Conservation (phyloP, 1,140 invertebrate species). For the Trichonephila inaurata region DNA sequence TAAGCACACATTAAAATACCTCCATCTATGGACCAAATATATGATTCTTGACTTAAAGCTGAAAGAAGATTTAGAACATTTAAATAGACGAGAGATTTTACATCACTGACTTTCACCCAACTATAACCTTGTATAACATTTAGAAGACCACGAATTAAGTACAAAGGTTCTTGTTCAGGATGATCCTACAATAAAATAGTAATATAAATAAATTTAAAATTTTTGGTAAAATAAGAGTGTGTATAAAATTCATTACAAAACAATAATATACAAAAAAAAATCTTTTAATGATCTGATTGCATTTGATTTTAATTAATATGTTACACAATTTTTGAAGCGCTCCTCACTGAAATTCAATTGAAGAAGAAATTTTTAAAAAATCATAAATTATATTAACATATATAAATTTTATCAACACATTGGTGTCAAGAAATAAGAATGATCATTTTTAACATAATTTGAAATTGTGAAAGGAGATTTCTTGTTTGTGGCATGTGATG, state of each 20-base stretch:
- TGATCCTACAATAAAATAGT: constrained; percentile 85
- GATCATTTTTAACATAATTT: no score
- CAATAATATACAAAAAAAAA: no score
- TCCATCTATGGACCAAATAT: constrained; percentile 90
- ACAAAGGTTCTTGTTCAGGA: constrained; percentile 90
- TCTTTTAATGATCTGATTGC: no score
- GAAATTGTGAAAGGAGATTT: no score
- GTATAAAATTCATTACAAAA: not conserved
- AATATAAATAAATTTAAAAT: not conserved
- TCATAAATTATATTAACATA: no score
- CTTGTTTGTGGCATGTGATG: no score
- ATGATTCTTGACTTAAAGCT: constrained; percentile 87
- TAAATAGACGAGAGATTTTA: constrained; percentile 84
- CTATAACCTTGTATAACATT: constrained; percentile 87
- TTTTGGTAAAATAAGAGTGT: not conserved
- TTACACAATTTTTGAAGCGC: no score
- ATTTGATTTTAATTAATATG: no score
- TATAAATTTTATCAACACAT: no score
- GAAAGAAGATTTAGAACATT: constrained; percentile 88
- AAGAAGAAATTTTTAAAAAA: no score
- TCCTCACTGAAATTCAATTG: no score
- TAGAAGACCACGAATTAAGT: constrained; percentile 87
- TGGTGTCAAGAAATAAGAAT: no score
- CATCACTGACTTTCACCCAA: constrained; percentile 85
- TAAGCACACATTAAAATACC: constrained; percentile 82